A percentile compares a stretch with the other conserved stretches of the same genome.
Evolutionary conservation across 1,140 invertebrate species (phyloP).

Genomic region (Cydia amplana): DNA sequence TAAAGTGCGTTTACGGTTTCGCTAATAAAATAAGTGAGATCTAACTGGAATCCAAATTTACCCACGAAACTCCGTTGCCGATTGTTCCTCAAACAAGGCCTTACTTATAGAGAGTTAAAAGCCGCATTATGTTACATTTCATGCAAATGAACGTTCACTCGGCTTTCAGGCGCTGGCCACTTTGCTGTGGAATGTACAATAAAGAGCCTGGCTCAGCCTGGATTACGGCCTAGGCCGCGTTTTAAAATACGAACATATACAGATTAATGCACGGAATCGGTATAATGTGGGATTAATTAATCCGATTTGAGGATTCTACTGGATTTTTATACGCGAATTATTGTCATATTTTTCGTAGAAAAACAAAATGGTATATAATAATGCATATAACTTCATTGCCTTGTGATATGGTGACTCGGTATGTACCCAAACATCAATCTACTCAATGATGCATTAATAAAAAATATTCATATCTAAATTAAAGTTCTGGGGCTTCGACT

Average conservation of each 20-base stretch:
- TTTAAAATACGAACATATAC: conserved; percentile 35
- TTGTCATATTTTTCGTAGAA: no score
- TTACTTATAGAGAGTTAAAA: conserved; percentile 44
- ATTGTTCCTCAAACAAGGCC: conserved; percentile 33
- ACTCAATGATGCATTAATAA: no score
- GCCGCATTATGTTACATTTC: conserved; percentile 50
- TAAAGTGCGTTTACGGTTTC: no score
- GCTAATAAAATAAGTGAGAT: no score
- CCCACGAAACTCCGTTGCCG: neutral
- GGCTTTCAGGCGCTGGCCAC: conserved; percentile 50
- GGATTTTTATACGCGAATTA: no score
- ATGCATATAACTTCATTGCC: no score
- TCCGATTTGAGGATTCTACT: neutral
- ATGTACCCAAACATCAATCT: no score
- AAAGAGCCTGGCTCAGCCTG: conserved; percentile 42
- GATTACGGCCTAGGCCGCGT: conserved; percentile 43
- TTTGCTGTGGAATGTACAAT: conserved; percentile 51
- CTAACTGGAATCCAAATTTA: neutral
- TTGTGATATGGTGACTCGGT: no score
- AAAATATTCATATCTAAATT: no score
- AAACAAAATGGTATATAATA: no score
- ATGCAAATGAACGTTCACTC: conserved; percentile 51
- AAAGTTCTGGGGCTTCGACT: no score
- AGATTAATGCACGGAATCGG: neutral
- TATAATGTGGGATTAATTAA: neutral